Conservation (phyloP, 2,113 vertebrate genomes). For the Sinosuthora webbiana region DNA sequence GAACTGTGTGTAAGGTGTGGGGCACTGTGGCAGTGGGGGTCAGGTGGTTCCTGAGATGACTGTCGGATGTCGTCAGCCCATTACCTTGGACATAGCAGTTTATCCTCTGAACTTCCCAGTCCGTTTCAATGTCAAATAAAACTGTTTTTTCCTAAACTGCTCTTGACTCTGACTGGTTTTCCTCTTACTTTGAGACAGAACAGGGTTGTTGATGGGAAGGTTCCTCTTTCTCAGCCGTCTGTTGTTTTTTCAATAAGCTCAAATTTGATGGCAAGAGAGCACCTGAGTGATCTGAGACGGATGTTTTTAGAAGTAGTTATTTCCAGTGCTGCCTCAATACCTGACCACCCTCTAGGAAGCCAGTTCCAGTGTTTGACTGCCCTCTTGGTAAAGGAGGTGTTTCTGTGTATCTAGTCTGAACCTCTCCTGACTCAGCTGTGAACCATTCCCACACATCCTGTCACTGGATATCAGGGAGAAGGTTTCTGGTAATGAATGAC, state of each 20-base stretch:
- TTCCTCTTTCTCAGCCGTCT: background rate
- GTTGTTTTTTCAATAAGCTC: background rate
- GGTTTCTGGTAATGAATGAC: background rate
- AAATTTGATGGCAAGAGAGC: background rate
- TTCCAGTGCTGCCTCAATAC: background rate
- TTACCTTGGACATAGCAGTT: background rate
- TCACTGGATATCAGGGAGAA: background rate
- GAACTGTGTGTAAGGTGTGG: background rate
- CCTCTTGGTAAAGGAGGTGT: background rate
- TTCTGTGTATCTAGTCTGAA: background rate
- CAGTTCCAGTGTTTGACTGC: background rate
- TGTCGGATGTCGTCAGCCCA: background rate
- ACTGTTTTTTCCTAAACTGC: background rate
- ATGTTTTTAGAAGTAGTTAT: background rate
- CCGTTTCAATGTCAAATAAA: background rate
- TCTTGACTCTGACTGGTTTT: background rate
- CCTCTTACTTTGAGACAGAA: background rate
- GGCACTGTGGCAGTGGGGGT: background rate
- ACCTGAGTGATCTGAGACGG: rapidly evolving
- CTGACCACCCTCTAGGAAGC: background rate
- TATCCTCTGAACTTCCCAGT: background rate
- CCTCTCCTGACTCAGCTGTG: background rate
- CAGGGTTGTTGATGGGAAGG: background rate
- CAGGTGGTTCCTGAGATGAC: rapidly evolving
- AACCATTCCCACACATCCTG: background rate